Evolutionary conservation across 2,888 invertebrate species (phyloP).

Genomic region (Drosophila robusta): DNA sequence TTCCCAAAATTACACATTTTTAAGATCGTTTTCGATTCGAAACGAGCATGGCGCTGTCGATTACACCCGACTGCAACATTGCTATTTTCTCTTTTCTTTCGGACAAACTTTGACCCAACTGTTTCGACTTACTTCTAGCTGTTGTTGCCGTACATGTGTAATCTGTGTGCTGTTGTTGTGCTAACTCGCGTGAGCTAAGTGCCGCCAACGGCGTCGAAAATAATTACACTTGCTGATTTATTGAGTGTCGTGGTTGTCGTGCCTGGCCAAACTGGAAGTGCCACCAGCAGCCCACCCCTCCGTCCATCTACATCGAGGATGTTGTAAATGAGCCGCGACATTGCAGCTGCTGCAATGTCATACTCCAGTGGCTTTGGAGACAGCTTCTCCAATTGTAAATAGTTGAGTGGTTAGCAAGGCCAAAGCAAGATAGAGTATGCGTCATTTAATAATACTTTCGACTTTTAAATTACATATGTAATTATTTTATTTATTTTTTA

Average conservation of each 20-base stretch:
- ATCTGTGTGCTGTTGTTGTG: not conserved
- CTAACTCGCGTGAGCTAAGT: conserved; percentile 46
- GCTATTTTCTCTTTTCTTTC: not conserved
- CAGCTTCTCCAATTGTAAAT: not conserved
- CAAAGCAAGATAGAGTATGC: not conserved
- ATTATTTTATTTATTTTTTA: too few species aligned
- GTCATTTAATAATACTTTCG: not conserved
- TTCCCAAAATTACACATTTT: too few species aligned
- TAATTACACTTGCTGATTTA: conserved; percentile 79
- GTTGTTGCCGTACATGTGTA: not conserved
- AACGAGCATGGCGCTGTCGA: not conserved
- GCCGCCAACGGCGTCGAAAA: conserved; percentile 66
- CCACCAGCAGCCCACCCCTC: not conserved
- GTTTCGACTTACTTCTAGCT: conserved; percentile 19
- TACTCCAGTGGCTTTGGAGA: conserved; percentile 4
- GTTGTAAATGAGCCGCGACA: conserved; percentile 70
- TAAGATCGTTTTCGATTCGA: too few species aligned
- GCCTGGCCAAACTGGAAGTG: conserved; percentile 36
- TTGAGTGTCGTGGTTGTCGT: conserved; percentile 65
- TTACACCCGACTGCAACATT: not conserved
- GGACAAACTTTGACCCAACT: conserved; percentile 55
- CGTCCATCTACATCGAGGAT: too few species aligned
- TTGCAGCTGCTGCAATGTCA: conserved; percentile 54
- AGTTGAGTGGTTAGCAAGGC: not conserved
- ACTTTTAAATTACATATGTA: too few species aligned